These are phyloP conservation scores for Drosophila formosana DNA, from an alignment of 2,888 invertebrate genomes.

Conservation along the genomic window DNA sequence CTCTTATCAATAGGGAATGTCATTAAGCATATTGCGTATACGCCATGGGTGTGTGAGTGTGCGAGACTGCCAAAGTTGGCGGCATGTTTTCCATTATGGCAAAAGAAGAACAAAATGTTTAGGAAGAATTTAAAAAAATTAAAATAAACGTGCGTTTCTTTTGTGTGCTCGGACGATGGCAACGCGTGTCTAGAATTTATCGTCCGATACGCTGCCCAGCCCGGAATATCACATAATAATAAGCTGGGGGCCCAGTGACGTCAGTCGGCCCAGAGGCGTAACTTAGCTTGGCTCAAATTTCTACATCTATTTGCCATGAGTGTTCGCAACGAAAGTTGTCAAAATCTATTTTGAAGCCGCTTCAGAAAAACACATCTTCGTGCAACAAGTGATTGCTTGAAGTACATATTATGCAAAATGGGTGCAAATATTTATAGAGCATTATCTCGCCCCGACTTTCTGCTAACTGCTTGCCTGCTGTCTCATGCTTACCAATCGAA, in stretches of 20 bases:
- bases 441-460: background rate
- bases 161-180: constrained; percentile 31
- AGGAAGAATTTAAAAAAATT: constrained; percentile 15
- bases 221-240: constrained; percentile 55
- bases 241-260: constrained; percentile 53
- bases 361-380: background rate
- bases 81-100: constrained; percentile 23
- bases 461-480: background rate
- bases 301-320: constrained; percentile 20
- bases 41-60: constrained; percentile 49
- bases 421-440: constrained; percentile 55
- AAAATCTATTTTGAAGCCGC: constrained; percentile 19
- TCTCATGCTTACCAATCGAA: constrained; percentile 7
- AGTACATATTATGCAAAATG: constrained; percentile 41
- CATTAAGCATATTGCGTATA: constrained; percentile 50
- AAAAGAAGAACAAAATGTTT: constrained; percentile 6
- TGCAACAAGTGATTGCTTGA: constrained; percentile 10
- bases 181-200: constrained; percentile 72
- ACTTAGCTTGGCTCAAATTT: constrained; percentile 3
- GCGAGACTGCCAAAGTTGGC: constrained; percentile 47
- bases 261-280: constrained; percentile 45
- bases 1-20: constrained; percentile 57
- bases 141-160: constrained; percentile 62
- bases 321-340: constrained; percentile 43
- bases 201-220: constrained; percentile 24